These are phyloP conservation scores for Cataglyphis altisquamis DNA, from an alignment of 2,888 invertebrate species.

Conservation along the genomic window DNA sequence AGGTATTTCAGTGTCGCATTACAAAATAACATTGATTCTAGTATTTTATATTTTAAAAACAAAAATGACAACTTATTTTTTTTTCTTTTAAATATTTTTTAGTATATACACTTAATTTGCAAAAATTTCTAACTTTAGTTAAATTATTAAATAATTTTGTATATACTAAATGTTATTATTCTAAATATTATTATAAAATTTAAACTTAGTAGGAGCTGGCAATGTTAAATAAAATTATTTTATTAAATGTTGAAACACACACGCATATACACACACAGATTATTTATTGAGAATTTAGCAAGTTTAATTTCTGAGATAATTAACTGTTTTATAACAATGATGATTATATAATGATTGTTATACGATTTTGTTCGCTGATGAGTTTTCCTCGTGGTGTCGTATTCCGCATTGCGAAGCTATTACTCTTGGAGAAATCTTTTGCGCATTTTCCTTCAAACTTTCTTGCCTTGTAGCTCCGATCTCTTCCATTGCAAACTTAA, in stretches of 20 bases:
- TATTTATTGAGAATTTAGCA: not conserved
- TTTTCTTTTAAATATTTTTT: not conserved
- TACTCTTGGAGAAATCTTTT: constrained; percentile 46
- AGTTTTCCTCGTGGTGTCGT: not conserved
- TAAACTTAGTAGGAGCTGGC: not conserved
- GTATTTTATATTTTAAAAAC: not conserved
- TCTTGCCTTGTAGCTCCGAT: constrained; percentile 36
- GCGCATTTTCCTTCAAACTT: constrained; percentile 43
- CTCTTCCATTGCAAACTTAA: constrained; percentile 41
- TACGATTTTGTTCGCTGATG: not conserved
- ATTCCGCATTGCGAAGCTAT: constrained; percentile 34
- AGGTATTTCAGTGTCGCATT: not conserved
- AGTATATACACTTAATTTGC: not conserved
- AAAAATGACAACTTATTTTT: not conserved
- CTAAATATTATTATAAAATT: not conserved
- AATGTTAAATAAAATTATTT: not conserved
- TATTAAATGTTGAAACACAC: not conserved
- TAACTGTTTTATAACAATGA: constrained; percentile 20
- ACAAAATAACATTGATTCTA: not conserved
- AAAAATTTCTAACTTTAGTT: not conserved
- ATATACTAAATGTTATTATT: not conserved
- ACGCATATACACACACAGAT: not conserved
- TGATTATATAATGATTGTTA: not conserved
- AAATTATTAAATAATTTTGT: not conserved
- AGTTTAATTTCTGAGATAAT: constrained; percentile 15